phyloP scores from a whole-genome alignment of 2,113 vertebrate genomes.

The Propithecus coquereli region DNA sequence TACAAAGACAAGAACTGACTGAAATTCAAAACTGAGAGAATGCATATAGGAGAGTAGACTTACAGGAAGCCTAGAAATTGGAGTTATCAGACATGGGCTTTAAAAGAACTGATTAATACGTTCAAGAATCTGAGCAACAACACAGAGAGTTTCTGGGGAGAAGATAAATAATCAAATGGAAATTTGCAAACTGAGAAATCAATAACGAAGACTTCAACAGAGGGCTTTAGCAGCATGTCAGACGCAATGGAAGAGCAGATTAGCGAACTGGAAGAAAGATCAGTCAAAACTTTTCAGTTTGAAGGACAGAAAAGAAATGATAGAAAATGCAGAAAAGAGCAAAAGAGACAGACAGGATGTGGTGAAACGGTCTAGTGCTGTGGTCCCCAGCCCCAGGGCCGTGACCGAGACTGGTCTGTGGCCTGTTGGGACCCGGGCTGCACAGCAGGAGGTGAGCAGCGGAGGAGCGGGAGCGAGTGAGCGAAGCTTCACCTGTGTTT shows the following conservation, averaged over 20 bases:
- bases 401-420: too few species aligned
- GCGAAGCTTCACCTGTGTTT: too few species aligned
- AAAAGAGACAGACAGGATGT: not conserved
- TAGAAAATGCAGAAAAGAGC: not conserved
- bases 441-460: too few species aligned
- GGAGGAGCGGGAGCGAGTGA: too few species aligned
- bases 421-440: too few species aligned
- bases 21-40: not conserved
- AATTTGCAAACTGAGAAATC: slow-evolving; percentile 5
- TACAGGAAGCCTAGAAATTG: not conserved
- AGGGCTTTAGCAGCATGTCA: not conserved
- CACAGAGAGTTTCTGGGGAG: not conserved
- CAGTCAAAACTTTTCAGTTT: not conserved
- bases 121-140: not conserved
- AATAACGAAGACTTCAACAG: not conserved
- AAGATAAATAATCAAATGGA: slow-evolving; percentile 30
- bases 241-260: not conserved
- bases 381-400: too few species aligned
- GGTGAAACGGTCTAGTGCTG: not conserved
- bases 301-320: not conserved
- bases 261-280: not conserved
- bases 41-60: not conserved
- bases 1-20: not conserved
- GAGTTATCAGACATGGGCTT: not conserved
- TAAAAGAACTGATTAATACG: not conserved